Percentiles rank a stretch among this genome's conserved stretches.
Evolutionary conservation across 2,888 invertebrate species (phyloP).

Genomic region (Blastobasis adustella): DNA sequence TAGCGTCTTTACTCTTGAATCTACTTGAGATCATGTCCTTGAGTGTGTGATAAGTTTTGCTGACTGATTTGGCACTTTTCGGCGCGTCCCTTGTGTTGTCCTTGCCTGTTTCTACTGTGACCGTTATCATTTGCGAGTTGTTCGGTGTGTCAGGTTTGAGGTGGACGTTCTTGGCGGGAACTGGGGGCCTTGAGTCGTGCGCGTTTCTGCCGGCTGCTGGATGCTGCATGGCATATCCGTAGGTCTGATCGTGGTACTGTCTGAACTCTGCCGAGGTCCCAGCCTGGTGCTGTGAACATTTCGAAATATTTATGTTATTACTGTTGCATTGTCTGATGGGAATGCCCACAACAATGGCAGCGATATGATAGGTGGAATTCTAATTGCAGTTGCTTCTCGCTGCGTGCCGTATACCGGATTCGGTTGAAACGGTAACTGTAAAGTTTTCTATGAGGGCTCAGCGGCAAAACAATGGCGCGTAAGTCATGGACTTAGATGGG

Average conservation of each 20-base stretch:
- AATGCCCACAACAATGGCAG: constrained; percentile 38
- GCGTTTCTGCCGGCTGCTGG: constrained; percentile 56
- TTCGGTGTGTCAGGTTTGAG: constrained; percentile 52
- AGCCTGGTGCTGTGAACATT: constrained; percentile 61
- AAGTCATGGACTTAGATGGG: too few relatives aligned
- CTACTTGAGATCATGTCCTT: constrained; percentile 89
- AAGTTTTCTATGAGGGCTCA: not conserved
- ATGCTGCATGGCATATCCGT: constrained; percentile 64
- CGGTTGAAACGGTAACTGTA: constrained; percentile 6
- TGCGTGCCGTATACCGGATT: constrained; percentile 4
- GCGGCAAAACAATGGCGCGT: too few relatives aligned
- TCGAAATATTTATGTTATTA: constrained; percentile 15
- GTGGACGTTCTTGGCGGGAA: constrained; percentile 62
- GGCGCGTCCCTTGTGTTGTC: constrained; percentile 72
- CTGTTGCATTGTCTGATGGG: constrained; percentile 32
- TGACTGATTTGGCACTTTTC: constrained; percentile 79
- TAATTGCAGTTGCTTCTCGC: constrained; percentile 21
- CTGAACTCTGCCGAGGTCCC: constrained; percentile 67
- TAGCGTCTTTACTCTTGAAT: constrained; percentile 79
- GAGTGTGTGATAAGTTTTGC: constrained; percentile 86
- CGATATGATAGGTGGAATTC: constrained; percentile 26
- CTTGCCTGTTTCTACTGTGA: constrained; percentile 76
- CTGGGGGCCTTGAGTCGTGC: constrained; percentile 63
- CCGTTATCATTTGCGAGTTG: constrained; percentile 69
- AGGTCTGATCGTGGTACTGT: constrained; percentile 71